A percentile compares a stretch with the other conserved stretches of the same genome.
Evolutionary conservation across 2,888 invertebrate species (phyloP).

Genomic region (Epistrophe eligans): DNA sequence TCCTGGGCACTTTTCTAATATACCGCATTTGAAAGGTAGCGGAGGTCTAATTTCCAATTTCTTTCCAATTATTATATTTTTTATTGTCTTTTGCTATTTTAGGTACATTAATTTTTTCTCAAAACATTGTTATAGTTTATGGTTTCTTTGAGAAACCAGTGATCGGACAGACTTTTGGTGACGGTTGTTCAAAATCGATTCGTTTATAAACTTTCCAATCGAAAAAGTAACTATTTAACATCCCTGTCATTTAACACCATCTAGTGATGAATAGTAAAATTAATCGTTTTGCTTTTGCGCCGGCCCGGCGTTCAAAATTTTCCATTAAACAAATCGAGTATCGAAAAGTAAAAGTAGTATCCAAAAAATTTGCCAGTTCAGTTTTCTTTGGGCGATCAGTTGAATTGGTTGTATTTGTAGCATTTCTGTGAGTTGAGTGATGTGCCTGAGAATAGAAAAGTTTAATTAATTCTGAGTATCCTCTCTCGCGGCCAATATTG

Average conservation of each 20-base stretch:
- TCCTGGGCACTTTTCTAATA: no score
- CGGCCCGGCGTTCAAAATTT: slow-evolving; percentile 1
- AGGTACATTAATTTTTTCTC: no score
- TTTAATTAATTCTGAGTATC: slow-evolving; percentile 15
- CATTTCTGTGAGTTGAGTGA: not conserved
- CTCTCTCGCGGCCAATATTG: slow-evolving; percentile 69
- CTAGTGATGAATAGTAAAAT: not conserved
- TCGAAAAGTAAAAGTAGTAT: slow-evolving; percentile 38
- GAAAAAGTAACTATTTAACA: not conserved
- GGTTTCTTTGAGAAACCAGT: no score
- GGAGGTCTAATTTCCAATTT: no score
- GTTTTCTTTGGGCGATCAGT: slow-evolving; percentile 59
- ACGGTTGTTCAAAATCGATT: no score
- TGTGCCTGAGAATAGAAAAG: not conserved
- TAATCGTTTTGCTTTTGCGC: not conserved
- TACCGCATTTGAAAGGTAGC: no score
- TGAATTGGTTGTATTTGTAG: slow-evolving; percentile 39
- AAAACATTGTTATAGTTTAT: no score
- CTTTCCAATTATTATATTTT: no score
- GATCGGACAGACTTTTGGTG: no score
- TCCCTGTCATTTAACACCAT: not conserved
- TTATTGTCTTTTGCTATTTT: no score
- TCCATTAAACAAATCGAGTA: slow-evolving; percentile 11
- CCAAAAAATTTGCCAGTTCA: slow-evolving; percentile 52
- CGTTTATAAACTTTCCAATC: no score